Percentiles rank a stretch among this genome's conserved stretches.
These are phyloP conservation scores for Lepidostoma basale DNA, from an alignment of 1,140 invertebrate genomes.

Conservation along the genomic window DNA sequence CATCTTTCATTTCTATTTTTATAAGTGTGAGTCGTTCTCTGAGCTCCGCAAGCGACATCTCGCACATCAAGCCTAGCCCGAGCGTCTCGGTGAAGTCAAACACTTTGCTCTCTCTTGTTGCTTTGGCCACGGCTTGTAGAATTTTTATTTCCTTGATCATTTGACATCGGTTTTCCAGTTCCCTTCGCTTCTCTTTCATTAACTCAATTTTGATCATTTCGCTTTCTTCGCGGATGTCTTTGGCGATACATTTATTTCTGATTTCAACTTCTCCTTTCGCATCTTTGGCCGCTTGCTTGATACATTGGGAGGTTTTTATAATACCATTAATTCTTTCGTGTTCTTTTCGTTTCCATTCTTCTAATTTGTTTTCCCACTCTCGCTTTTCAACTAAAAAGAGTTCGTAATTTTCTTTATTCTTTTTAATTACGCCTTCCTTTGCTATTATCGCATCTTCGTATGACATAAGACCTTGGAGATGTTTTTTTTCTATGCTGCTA, in stretches of 20 bases:
- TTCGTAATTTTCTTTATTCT: conserved; percentile 60
- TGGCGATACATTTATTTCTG: conserved; percentile 56
- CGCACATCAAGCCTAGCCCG: conserved; percentile 62
- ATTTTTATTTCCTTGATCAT: conserved; percentile 64
- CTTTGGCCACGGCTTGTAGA: conserved; percentile 55
- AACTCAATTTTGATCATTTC: conserved; percentile 52
- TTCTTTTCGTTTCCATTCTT: conserved; percentile 57
- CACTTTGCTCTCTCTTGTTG: conserved; percentile 54
- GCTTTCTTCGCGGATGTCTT: conserved; percentile 55
- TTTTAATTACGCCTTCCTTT: conserved; percentile 55
- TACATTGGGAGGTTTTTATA: conserved; percentile 57
- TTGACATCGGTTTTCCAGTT: conserved; percentile 57
- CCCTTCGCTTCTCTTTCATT: conserved; percentile 56
- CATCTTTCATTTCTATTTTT: conserved; percentile 58
- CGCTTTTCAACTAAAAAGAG: conserved; percentile 58
- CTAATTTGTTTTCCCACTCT: conserved; percentile 56
- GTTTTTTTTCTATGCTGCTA: conserved; percentile 61
- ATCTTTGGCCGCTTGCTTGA: conserved; percentile 56
- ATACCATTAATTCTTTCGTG: conserved; percentile 55
- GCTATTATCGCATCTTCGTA: conserved; percentile 63
- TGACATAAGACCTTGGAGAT: conserved; percentile 61
- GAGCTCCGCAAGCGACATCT: conserved; percentile 66
- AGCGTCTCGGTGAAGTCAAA: conserved; percentile 63
- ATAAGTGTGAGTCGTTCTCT: conserved; percentile 58
- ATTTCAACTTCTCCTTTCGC: conserved; percentile 53